Evolutionary conservation across 2,888 invertebrate genomes (phyloP).

Genomic region (Apocheima hispidaria): DNA sequence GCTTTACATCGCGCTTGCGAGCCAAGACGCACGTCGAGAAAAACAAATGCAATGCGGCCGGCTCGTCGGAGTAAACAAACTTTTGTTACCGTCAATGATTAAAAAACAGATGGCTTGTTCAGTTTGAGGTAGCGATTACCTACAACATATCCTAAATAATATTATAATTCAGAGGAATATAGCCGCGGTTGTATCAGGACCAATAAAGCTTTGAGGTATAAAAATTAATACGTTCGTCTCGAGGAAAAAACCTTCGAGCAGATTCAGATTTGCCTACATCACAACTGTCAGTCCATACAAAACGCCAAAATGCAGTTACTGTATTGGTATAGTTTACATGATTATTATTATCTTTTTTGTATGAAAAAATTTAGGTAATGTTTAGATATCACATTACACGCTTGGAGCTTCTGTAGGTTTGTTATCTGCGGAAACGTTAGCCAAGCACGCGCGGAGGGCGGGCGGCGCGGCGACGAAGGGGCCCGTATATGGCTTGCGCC

Average conservation of each 20-base stretch:
- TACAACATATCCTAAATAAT: background rate
- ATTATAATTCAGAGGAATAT: no score
- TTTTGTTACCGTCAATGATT: slow-evolving; percentile 48
- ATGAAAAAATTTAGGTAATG: slow-evolving; percentile 8
- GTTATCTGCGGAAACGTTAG: slow-evolving; percentile 77
- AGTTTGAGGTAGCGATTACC: background rate
- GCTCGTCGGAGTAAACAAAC: slow-evolving; percentile 70
- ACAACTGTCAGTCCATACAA: no score
- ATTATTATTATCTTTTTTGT: no score
- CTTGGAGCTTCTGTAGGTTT: slow-evolving; percentile 38
- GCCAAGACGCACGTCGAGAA: slow-evolving; percentile 66
- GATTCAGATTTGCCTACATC: no score
- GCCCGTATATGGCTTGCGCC: slow-evolving; percentile 75
- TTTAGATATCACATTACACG: slow-evolving; percentile 36
- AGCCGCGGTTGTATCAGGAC: no score
- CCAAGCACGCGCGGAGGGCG: slow-evolving; percentile 66
- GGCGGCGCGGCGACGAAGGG: slow-evolving; percentile 61
- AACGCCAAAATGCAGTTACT: no score
- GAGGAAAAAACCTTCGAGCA: no score
- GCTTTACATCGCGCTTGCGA: slow-evolving; percentile 46
- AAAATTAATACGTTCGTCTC: no score
- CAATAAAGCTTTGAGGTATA: background rate
- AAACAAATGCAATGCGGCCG: slow-evolving; percentile 68
- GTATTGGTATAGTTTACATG: no score
- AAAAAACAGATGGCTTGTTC: slow-evolving; percentile 42